Evolutionary conservation across 2,797 vertebrate genomes (phyloP).

Genomic region (Manis crassicaudata): DNA sequence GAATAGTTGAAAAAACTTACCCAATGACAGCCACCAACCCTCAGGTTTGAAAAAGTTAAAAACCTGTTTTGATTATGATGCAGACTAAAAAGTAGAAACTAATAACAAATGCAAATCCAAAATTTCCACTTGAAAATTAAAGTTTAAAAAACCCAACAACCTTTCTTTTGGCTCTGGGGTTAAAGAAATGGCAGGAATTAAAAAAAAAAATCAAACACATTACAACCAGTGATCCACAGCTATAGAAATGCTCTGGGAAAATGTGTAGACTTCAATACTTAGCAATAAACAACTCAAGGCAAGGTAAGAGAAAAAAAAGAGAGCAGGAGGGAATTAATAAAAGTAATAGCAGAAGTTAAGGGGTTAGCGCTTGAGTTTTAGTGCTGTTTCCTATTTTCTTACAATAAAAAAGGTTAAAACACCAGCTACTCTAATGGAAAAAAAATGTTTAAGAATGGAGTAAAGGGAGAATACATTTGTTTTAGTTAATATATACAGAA

Average conservation of each 20-base stretch:
- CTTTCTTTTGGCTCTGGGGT: not conserved
- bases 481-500: not conserved
- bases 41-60: not conserved
- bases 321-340: not conserved
- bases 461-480: not conserved
- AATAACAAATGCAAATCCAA: not conserved
- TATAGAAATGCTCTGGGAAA: not conserved
- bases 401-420: not conserved
- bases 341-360: conserved; percentile 15
- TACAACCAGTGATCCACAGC: not conserved
- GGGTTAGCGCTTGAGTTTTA: not conserved
- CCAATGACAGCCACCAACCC: not conserved
- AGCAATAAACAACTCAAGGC: not conserved
- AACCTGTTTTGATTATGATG: not conserved
- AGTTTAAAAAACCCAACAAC: not conserved
- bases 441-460: not conserved
- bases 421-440: not conserved
- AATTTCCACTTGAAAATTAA: not conserved
- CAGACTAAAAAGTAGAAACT: not conserved
- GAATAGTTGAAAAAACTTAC: not conserved
- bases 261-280: not conserved
- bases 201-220: not conserved
- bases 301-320: not conserved
- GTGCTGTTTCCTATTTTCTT: not conserved
- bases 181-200: not conserved